Evolutionary conservation across 1,140 invertebrate genomes (phyloP), one percentile per base, ranked within the genome.

Genomic region (Halyomorpha halys): DNA sequence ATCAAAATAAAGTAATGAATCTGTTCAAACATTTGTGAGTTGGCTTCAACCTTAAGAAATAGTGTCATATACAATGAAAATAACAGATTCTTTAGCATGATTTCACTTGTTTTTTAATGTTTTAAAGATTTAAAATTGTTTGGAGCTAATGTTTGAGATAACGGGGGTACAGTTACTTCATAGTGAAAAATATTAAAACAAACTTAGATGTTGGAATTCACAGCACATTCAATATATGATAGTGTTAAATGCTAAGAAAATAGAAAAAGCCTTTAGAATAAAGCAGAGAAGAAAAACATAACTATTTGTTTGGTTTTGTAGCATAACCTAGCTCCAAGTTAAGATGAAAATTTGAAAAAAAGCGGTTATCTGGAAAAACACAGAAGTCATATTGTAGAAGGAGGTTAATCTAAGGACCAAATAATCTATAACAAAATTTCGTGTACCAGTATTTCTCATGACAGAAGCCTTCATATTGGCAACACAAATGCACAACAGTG

Each of bases 391-490:
- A 56, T 23, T 56, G 53, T 23, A 56, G 53, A 56, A 56, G 53
- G 53, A 56, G 53, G 53, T 56, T 56, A 56, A 56, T 56, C 53
- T 56, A 56, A 56, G 18, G 53, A 23, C 53, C 53, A 51, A 61
- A 61, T 30, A 47, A 62, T 47, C 19, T 65, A 45, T 61, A 62
- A 62, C 59, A 65, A 62, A 62, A 44, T 60, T 51, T 65, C 59
- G 34, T 60, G 59, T 60, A 65, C 59, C 56, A 60, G 56, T 60
- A 60, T 61, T 65, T 60, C 64, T 65, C 56, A 60, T 65, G 64
- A 65, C 56, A 65, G 64, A 61, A 60, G 56, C 59, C 59, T 65
- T 65, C 56, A 65, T 65, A 27, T 60, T 59, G 64, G 59, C 51
- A 60, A 60, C 64, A 65, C 59, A 44, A 65, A 60, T 56, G 44